These are phyloP conservation scores for Simalia tracyae DNA, from an alignment of 2,797 vertebrate genomes.

Conservation along the genomic window DNA sequence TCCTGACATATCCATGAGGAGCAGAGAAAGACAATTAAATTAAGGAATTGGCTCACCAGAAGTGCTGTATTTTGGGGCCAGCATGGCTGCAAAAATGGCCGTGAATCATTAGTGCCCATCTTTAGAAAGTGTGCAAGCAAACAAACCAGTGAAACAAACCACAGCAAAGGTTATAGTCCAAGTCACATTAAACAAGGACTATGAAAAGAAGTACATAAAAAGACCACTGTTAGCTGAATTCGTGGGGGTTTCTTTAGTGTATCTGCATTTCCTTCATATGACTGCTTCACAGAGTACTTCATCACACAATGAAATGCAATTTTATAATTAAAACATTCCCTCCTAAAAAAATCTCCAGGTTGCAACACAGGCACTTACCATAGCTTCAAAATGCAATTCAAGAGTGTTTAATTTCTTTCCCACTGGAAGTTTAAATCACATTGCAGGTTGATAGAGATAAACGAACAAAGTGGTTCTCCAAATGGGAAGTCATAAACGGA, in stretches of 20 bases:
- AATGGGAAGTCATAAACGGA: background rate
- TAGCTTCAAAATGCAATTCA: background rate
- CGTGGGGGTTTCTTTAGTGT: background rate
- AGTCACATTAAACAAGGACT: background rate
- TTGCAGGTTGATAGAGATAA: background rate
- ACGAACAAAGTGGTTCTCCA: background rate
- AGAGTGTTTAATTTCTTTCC: background rate
- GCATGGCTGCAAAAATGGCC: background rate
- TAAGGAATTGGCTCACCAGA: background rate
- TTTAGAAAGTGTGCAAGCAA: background rate
- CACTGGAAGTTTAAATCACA: background rate
- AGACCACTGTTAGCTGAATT: background rate
- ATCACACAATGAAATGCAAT: background rate
- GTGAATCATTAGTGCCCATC: background rate
- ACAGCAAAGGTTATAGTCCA: background rate
- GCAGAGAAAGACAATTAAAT: constrained; percentile 28
- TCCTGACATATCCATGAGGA: background rate
- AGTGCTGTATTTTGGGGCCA: background rate
- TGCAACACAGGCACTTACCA: background rate
- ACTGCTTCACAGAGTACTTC: background rate
- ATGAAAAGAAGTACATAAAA: background rate
- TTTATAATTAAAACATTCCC: background rate
- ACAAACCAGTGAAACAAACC: background rate
- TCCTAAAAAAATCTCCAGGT: background rate
- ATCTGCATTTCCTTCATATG: background rate